Conservation (phyloP, 2,113 vertebrate species). For the Cyanistes caeruleus region DNA sequence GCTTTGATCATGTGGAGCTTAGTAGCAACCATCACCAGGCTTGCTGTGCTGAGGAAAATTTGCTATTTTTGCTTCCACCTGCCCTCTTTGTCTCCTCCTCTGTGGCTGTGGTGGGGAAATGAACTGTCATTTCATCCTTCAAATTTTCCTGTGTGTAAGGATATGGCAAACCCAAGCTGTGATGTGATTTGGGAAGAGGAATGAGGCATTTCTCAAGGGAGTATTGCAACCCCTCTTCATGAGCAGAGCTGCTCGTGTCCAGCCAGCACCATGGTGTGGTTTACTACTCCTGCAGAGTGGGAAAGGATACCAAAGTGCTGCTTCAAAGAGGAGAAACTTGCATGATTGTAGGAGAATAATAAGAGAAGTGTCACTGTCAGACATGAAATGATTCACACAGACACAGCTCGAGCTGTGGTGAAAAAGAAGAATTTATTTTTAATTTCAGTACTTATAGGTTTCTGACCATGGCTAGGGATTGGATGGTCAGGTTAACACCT, state of each 20-base stretch:
- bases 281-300: background rate
- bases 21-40: background rate
- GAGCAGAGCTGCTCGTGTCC: background rate
- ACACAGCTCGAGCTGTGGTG: no score
- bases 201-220: background rate
- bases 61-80: background rate
- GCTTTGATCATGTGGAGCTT: background rate
- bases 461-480: no score
- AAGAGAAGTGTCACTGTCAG: background rate
- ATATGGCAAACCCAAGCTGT: background rate
- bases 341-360: background rate
- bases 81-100: background rate
- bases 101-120: rapidly evolving
- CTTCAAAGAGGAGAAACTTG: background rate
- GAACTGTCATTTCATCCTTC: rapidly evolving
- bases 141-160: rapidly evolving
- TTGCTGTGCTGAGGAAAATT: background rate
- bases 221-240: background rate
- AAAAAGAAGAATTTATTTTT: no score
- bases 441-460: no score
- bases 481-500: no score
- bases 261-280: background rate
- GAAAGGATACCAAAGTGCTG: background rate
- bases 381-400: no score
- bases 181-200: background rate